Base-by-base conservation (phyloP, 2,797 vertebrate genomes). In the Columba guinea region DNA sequence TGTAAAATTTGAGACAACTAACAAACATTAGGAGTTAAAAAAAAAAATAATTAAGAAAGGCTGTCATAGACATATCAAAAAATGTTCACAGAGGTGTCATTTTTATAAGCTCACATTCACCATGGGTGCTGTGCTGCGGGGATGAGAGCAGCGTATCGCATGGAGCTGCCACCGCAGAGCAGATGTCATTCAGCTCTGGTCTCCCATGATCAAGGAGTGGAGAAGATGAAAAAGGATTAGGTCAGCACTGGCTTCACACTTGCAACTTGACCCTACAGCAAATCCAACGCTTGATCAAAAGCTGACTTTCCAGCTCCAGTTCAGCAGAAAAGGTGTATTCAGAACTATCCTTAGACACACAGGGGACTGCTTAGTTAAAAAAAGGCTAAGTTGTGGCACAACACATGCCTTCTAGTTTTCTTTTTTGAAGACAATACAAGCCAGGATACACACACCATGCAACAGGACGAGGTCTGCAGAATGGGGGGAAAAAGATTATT, bases 81-180 rank as follows among this genome's bases (percentile, higher is more conserved):
- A 18, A 21, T 32, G 30, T 44, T 82, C 11, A 34, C 15, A 24
- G 5, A 60, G 7, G 32, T 68, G 46, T 14, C 24, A 39, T 32
- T 58, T 48, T 30, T 79, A 10, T 1, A 12, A 69, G 48, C 17
- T 68, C 48, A 23, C 3, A 24, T 17, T 67, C 67, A 74, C 20
- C 82, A 49, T 46, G 13, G 27, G 32, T n/a, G 46, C 60, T 60
- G 39, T 63, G 1, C 63, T 44, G 5, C 0, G 0, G 41, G 69
- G 55, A n/a, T 9, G 20, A 73, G 58, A 70, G 0, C 2, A 62
- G 19, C 46, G 17, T 6, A 18, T 0, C n/a, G n/a, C 13, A 2
- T 20, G 68, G 69, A 71, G 74, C 62, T 84, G 65, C 34, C 46
- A 32, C 34, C 12, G 34, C 85, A 86, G 53, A n/a, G 65, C 41